These are phyloP conservation scores for Oeneis ivallda DNA, from an alignment of 2,888 invertebrate species.

Conservation along the genomic window DNA sequence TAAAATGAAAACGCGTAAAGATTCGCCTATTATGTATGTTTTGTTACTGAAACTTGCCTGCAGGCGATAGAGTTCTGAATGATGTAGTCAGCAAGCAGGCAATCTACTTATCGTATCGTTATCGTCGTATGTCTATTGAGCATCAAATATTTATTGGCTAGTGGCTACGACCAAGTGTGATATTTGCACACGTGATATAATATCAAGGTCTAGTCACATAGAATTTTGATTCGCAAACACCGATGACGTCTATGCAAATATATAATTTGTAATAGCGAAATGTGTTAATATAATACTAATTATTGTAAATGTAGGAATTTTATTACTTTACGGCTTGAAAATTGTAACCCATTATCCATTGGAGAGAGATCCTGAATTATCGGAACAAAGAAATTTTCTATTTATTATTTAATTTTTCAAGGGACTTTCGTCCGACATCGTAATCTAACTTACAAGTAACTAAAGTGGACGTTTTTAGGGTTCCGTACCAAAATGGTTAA, in stretches of 20 bases:
- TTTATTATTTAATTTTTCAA: too few species aligned
- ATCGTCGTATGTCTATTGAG: background rate
- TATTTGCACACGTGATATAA: slow-evolving; percentile 44
- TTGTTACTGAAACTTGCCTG: too few species aligned
- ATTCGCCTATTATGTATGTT: too few species aligned
- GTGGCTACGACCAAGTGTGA: slow-evolving; percentile 31
- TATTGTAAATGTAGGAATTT: slow-evolving; percentile 4
- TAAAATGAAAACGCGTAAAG: too few species aligned
- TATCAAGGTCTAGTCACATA: slow-evolving; percentile 38
- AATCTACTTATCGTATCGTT: too few species aligned
- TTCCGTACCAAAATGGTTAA: too few species aligned
- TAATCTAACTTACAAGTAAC: too few species aligned
- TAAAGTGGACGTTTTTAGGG: too few species aligned
- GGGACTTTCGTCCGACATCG: too few species aligned
- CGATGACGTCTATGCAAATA: slow-evolving; percentile 20
- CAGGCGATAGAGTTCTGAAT: too few species aligned
- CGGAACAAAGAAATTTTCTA: too few species aligned
- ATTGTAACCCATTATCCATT: background rate
- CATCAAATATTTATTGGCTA: slow-evolving; percentile 1
- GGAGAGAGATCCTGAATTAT: background rate
- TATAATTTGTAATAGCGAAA: slow-evolving; percentile 10
- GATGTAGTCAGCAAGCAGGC: too few species aligned
- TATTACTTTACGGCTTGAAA: background rate
- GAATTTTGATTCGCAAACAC: slow-evolving; percentile 22
- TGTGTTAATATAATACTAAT: background rate